A percentile compares a stretch with the other conserved stretches of the same genome.
Conservation (phyloP, 1,140 invertebrate genomes). For the Pteromalus puparum region DNA sequence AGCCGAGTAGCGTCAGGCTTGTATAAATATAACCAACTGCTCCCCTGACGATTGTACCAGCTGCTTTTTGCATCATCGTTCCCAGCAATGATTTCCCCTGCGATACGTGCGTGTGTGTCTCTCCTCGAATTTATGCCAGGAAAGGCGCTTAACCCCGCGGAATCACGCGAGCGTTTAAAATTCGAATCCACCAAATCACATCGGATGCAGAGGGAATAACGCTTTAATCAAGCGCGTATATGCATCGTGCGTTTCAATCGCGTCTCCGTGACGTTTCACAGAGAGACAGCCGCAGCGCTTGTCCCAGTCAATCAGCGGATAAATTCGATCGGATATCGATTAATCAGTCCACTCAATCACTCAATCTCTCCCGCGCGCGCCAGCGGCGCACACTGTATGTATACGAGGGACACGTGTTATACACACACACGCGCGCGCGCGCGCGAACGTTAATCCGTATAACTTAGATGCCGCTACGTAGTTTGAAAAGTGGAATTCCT, state of each 20-base stretch:
- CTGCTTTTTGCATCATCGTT: neutral
- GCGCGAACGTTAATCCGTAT: neutral
- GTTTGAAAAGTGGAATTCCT: neutral
- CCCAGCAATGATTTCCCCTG: neutral
- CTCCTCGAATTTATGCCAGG: too few relatives aligned
- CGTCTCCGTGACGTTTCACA: neutral
- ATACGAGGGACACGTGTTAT: too few relatives aligned
- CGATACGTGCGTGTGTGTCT: too few relatives aligned
- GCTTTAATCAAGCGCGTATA: too few relatives aligned
- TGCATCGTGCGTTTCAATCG: neutral
- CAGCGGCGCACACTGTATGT: too few relatives aligned
- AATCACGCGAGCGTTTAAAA: too few relatives aligned
- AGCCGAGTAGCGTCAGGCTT: neutral
- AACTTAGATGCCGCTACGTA: neutral
- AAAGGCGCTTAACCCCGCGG: too few relatives aligned
- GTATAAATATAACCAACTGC: neutral
- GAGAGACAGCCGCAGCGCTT: neutral
- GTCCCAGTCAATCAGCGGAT: slow-evolving; percentile 2
- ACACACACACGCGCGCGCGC: neutral
- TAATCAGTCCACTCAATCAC: slow-evolving; percentile 14
- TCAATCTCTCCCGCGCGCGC: neutral
- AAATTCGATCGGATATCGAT: slow-evolving; percentile 26
- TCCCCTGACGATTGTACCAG: neutral
- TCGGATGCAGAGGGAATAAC: too few relatives aligned
- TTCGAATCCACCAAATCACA: too few relatives aligned